Percentiles rank a stretch among this genome's conserved stretches.
Evolutionary conservation across 2,888 invertebrate genomes (phyloP).

Genomic region (Octodonta nipae): DNA sequence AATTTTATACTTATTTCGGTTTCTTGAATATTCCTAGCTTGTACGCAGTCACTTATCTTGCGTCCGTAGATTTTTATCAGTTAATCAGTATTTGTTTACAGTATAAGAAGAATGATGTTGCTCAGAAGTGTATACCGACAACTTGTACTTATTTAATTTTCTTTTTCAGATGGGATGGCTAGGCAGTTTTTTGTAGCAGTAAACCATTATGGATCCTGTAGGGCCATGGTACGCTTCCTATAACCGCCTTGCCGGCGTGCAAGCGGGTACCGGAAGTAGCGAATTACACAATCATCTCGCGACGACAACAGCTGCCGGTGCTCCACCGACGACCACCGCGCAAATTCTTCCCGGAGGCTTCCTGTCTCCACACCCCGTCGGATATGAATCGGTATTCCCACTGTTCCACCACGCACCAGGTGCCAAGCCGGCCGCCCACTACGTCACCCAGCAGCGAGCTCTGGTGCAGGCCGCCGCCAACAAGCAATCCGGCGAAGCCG

Average conservation of each 20-base stretch:
- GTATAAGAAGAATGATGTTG: too few relatives aligned
- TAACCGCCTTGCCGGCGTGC: constrained; percentile 64
- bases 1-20: too few relatives aligned
- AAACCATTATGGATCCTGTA: constrained; percentile 64
- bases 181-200: constrained; percentile 21
- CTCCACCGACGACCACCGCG: constrained; percentile 51
- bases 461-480: constrained; percentile 36
- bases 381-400: constrained; percentile 72
- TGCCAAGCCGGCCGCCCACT: constrained; percentile 41
- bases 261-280: constrained; percentile 44
- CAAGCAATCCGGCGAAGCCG: constrained; percentile 26
- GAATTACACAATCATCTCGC: constrained; percentile 57
- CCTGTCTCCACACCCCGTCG: constrained; percentile 59
- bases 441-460: constrained; percentile 52
- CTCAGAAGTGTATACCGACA: too few relatives aligned
- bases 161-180: constrained; percentile 34
- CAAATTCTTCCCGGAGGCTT: constrained; percentile 59
- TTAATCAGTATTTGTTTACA: too few relatives aligned
- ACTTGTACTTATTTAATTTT: too few relatives aligned
- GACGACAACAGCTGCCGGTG: constrained; percentile 29
- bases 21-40: too few relatives aligned
- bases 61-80: too few relatives aligned
- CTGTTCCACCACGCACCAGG: constrained; percentile 62
- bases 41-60: too few relatives aligned
- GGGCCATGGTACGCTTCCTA: constrained; percentile 80